Evolutionary conservation across 2,113 vertebrate genomes (phyloP).

Genomic region (Psittacula cyanocephala): DNA sequence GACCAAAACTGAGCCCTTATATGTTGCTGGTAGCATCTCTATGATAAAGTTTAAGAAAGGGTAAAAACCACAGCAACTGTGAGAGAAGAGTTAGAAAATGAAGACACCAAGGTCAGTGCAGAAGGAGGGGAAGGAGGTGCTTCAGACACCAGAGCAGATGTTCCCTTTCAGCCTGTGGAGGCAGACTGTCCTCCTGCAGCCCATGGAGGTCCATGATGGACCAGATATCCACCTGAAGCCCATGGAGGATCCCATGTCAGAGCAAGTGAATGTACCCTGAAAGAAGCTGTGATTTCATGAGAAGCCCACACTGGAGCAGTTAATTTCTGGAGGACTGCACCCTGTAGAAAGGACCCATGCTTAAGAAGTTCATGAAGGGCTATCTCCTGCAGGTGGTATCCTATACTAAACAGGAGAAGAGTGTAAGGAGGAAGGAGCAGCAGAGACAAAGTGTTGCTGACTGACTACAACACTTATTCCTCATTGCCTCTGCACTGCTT

Average conservation of each 20-base stretch:
- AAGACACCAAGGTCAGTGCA: background rate
- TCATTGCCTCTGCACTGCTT: background rate
- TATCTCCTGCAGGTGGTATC: too few relatives aligned
- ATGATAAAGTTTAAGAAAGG: background rate
- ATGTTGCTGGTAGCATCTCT: accelerated
- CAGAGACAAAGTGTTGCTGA: background rate
- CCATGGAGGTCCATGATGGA: background rate
- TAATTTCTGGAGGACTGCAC: background rate
- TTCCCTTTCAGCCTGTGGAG: background rate
- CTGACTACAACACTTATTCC: background rate
- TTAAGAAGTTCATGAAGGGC: background rate
- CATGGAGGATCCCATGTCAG: accelerated
- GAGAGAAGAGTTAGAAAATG: background rate
- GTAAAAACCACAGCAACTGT: background rate
- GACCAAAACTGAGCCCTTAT: background rate
- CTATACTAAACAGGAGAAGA: background rate
- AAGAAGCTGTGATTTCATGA: background rate
- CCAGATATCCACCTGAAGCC: background rate
- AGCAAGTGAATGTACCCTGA: background rate
- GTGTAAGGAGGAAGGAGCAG: accelerated
- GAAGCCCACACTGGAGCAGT: background rate
- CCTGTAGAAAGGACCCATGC: background rate
- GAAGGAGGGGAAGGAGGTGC: background rate
- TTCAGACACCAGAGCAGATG: background rate
- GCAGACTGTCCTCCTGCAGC: background rate